A percentile compares a stretch with the other conserved stretches of the same genome.
These are phyloP conservation scores for Conus canariensis DNA, from an alignment of 2,888 invertebrate genomes.

Conservation along the genomic window DNA sequence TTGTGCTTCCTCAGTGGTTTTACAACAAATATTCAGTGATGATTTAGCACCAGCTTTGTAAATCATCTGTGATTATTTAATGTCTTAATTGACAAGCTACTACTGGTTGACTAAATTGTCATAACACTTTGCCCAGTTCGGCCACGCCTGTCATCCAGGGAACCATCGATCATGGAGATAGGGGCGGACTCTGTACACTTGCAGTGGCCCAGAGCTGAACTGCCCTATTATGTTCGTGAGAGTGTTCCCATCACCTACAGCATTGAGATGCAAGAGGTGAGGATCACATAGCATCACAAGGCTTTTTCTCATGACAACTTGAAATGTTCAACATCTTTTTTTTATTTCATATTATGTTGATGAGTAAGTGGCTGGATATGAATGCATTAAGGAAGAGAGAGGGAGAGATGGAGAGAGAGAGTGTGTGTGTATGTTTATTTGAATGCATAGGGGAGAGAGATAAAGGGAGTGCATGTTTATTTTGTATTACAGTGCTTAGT, in stretches of 20 bases:
- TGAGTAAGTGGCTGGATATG: neutral
- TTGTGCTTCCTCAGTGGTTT: no score
- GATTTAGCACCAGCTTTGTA: no score
- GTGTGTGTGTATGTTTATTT: no score
- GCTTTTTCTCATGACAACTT: neutral
- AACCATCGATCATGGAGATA: constrained; percentile 61
- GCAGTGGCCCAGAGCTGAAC: constrained; percentile 70
- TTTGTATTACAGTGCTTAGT: no score
- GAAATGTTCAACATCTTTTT: neutral
- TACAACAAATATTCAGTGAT: no score
- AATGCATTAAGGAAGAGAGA: no score
- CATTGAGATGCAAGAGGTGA: constrained; percentile 63
- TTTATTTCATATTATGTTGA: neutral
- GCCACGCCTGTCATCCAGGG: constrained; percentile 62
- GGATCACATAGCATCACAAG: neutral
- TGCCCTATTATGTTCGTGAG: constrained; percentile 63
- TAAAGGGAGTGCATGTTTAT: no score
- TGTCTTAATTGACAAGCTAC: no score
- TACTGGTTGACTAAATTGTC: no score
- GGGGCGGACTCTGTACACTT: constrained; percentile 65
- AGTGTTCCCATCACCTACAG: constrained; percentile 65
- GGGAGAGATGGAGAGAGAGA: no score
- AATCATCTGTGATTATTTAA: no score
- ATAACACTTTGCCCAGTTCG: constrained; percentile 54
- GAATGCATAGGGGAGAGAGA: no score